Base-by-base conservation (phyloP, 2,797 vertebrate genomes). In the Hydrocynus forskahlii region DNA sequence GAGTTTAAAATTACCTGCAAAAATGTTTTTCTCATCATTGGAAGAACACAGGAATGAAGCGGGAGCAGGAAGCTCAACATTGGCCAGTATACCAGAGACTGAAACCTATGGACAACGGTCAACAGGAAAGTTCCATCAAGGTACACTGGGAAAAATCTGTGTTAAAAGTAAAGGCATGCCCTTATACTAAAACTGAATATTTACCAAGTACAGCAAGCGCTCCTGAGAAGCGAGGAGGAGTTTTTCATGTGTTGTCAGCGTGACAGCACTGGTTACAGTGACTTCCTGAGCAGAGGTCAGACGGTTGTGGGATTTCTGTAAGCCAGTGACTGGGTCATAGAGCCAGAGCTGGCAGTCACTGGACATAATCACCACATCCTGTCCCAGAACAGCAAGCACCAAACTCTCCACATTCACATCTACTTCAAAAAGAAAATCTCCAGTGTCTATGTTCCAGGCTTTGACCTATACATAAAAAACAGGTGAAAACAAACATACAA, bases 11-110 rank as follows among this genome's bases (percentile, higher is more conserved):
- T 6, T 91, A 97, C 95, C 96, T 95, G 96, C 91, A 0, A 94
- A 89, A 0, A 96, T 91, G 0, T 94, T 83, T 1, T 89, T 92
- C 55, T 96, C 95, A 7, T 96, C 94, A n/a, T 93, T 92, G 35
- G 94, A 93, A 0, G 85, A 81, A 17, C 86, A 86, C 52, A 95
- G 86, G 73, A 97, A 89, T 25, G 88, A 86, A 7, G 94, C 90
- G 1, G 89, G 75, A 85, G 89, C 78, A 1, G 93, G 92, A 88
- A 97, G 93, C 71, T 92, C 89, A 16, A 84, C 60, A 0, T 87
- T 82, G 0, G 88, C 80, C 0, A 87, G 85, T 52, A 73, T 86
- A 10, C 89, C 92, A 0, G 88, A 72, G 0, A 76, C 82, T 45
- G 90, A 94, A 75, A 97, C 88, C 95, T 96, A 88, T 4, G 69